Evolutionary conservation across 2,113 vertebrate genomes (phyloP).

Genomic region (Pachycephala philippinensis): DNA sequence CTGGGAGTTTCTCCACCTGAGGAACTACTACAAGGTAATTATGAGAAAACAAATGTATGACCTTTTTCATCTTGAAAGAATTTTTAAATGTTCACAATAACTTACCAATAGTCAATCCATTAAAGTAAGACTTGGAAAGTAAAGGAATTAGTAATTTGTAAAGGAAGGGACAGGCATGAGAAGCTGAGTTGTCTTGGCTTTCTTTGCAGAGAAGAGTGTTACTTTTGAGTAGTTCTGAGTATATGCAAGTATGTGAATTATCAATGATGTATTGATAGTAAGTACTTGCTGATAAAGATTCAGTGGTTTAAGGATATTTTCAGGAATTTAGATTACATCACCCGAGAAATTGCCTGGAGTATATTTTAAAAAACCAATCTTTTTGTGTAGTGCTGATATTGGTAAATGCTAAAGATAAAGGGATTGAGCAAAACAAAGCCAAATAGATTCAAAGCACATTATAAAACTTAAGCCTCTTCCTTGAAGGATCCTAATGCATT

Average conservation of each 20-base stretch:
- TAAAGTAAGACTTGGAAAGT: background rate
- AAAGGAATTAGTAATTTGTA: background rate
- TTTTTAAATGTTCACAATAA: background rate
- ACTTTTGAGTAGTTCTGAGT: background rate
- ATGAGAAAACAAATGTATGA: background rate
- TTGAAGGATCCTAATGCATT: background rate
- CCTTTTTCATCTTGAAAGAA: background rate
- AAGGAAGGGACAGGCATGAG: background rate
- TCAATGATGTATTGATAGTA: background rate
- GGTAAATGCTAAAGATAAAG: background rate
- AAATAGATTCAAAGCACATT: background rate
- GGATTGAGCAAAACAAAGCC: background rate
- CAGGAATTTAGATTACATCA: background rate
- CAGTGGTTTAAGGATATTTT: background rate
- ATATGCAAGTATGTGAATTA: background rate
- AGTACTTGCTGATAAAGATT: background rate
- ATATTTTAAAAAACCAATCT: background rate
- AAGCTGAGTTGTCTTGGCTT: background rate
- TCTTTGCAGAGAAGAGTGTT: background rate
- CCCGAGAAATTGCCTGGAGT: background rate
- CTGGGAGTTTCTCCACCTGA: constrained; percentile 91
- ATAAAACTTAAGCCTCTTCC: background rate
- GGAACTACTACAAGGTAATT: constrained; percentile 79
- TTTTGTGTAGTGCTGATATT: background rate
- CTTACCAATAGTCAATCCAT: background rate